Base-by-base conservation (phyloP, 2,888 invertebrate species). In the Neria commutata region DNA sequence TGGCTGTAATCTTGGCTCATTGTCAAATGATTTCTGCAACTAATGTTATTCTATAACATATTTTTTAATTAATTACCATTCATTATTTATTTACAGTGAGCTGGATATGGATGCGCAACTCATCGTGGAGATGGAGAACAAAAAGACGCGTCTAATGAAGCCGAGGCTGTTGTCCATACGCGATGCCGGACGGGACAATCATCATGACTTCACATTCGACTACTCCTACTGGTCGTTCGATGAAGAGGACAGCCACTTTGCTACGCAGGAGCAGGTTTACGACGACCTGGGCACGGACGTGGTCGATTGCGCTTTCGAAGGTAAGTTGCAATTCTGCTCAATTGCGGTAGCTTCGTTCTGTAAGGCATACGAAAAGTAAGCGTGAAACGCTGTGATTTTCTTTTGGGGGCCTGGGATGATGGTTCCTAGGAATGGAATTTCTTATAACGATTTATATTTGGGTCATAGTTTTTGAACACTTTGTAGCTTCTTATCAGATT, bases 211-310 rank as follows among this genome's bases (percentile, higher is more conserved):
- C 79, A 92, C 93, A 58, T 94, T 93, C 81, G 94, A 94, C 83
- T 90, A 91, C 80, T 93, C 93, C 0, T 94, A 94, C 78, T 94
- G 92, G 92, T 94, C 93, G 53, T 91, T 85, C 79, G 89, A 91
- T 76, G 79, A 84, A 42, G 83, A 83, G 17, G 91, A 91, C 74
- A 80, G 82, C 14, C 87, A 90, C 78, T 94, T 89, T 81, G 89
- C 91, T 34, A 87, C 91, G 10, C 94, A 94, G 81, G 92, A 92
- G 76, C 88, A 90, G 86, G 90, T 90, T 54, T 89, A 88, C 77
- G 83, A 84, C 66, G 89, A 90, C 83, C 83, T 90, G 68, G 90
- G 90, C 65, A 87, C 85, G 65, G 90, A 90, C 82, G 90, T 90
- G 52, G 86, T 90, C 67, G 87, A 88, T 75, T 89, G 89, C 82